These are phyloP conservation scores for Diadumene lineata DNA, from an alignment of 92 coral and sea anemone genomes.

Conservation along the genomic window DNA sequence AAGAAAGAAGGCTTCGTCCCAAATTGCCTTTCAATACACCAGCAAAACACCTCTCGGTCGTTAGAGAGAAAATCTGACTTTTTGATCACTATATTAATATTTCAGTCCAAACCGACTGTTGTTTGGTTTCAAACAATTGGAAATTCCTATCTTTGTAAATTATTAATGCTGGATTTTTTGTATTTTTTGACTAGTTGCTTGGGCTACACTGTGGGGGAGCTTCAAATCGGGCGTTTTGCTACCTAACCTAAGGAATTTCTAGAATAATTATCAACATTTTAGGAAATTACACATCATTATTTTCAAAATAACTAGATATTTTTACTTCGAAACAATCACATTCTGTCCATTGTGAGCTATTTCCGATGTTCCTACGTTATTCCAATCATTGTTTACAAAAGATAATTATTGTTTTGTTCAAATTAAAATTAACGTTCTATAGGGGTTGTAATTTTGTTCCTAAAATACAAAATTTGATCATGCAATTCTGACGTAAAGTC, in stretches of 20 bases:
- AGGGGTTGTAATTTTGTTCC: background rate
- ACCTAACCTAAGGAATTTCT: too few relatives aligned
- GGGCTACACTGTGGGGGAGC: constrained; percentile 18
- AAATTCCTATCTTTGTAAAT: constrained; percentile 17
- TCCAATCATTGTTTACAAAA: too few relatives aligned
- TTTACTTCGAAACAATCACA: too few relatives aligned
- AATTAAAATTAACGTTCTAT: background rate
- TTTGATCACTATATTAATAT: constrained; percentile 4
- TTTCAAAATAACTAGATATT: too few relatives aligned
- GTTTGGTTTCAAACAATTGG: constrained; percentile 11
- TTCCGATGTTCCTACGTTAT: too few relatives aligned
- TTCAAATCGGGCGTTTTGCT: background rate
- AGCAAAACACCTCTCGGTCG: background rate
- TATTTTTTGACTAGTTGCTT: constrained; percentile 14
- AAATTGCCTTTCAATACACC: background rate
- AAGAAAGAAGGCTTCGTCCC: background rate
- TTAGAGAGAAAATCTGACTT: background rate
- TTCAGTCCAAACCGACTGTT: constrained; percentile 10
- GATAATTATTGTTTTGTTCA: too few relatives aligned
- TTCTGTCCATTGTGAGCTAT: too few relatives aligned
- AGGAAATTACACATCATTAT: too few relatives aligned
- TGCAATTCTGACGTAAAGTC: too few relatives aligned
- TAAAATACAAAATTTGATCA: too few relatives aligned
- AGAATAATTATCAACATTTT: too few relatives aligned
- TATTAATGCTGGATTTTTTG: constrained; percentile 12